Evolutionary conservation across 2,113 vertebrate species (phyloP).

Genomic region (Micronycteris hirsuta): DNA sequence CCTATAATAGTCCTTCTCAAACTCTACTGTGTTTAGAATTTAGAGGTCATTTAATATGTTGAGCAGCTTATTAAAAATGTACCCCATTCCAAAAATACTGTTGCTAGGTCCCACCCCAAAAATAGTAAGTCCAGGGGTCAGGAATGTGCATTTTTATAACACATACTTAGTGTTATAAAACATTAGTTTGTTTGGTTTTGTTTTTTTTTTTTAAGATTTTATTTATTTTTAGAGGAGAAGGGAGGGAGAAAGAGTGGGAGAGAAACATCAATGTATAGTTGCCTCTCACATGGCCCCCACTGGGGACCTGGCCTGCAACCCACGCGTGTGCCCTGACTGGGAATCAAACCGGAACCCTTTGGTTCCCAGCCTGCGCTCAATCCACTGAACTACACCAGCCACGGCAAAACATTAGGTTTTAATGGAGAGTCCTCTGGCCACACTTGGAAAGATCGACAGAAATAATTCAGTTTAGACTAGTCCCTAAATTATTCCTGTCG

Average conservation of each 20-base stretch:
- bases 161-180: neutral
- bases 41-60: neutral
- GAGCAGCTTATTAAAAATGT: neutral
- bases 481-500: neutral
- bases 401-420: neutral
- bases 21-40: neutral
- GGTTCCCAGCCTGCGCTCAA: too few relatives aligned
- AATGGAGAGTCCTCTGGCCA: neutral
- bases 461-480: neutral
- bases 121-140: neutral
- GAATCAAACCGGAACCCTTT: too few relatives aligned
- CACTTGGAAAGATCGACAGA: neutral
- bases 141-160: neutral
- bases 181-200: too few relatives aligned
- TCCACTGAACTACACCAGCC: too few relatives aligned
- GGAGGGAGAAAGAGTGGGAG: too few relatives aligned
- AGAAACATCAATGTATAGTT: too few relatives aligned
- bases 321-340: too few relatives aligned
- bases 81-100: neutral
- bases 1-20: neutral
- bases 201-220: too few relatives aligned
- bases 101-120: neutral
- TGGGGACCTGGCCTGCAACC: too few relatives aligned
- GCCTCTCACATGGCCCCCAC: too few relatives aligned
- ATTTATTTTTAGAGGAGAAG: too few relatives aligned